These are phyloP conservation scores for Thalassaphorura encarpata DNA, from an alignment of 1,140 invertebrate species.

Conservation along the genomic window DNA sequence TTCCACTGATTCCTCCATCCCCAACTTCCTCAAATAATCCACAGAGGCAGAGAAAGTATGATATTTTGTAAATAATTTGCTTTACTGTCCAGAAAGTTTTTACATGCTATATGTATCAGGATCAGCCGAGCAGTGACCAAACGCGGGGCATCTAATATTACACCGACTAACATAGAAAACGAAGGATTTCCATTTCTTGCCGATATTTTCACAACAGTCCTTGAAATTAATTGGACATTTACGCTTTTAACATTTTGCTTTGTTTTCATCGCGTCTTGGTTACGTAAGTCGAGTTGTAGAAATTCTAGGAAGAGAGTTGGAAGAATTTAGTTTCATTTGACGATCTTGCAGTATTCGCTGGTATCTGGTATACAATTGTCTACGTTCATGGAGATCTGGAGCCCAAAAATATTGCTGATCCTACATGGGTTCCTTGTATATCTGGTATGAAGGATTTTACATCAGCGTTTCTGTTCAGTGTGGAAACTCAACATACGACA, in stretches of 20 bases:
- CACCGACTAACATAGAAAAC: background rate
- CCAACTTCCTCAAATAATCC: no score
- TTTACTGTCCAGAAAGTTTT: no score
- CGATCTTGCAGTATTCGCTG: conserved; percentile 2
- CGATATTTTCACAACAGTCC: conserved; percentile 6
- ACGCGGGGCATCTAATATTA: conserved; percentile 1
- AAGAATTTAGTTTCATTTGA: no score
- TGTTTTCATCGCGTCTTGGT: conserved; percentile 5
- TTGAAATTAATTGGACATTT: conserved; percentile 8
- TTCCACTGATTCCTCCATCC: no score
- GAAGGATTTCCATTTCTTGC: conserved; percentile 3
- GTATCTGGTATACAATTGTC: conserved; percentile 8
- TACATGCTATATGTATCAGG: no score
- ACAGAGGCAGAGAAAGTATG: no score
- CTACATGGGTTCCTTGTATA: conserved; percentile 4
- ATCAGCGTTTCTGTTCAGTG: conserved; percentile 7
- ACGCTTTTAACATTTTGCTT: conserved; percentile 4
- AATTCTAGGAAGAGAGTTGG: background rate
- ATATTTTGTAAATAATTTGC: no score
- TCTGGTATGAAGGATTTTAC: conserved; percentile 11
- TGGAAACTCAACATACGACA: conserved; percentile 13
- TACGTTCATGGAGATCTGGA: conserved; percentile 8
- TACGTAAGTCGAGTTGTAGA: conserved; percentile 1
- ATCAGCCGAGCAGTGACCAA: conserved; percentile 8
- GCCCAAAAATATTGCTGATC: background rate